Evolutionary conservation across 2,888 invertebrate genomes (phyloP).

Genomic region (Campoletis raptor): DNA sequence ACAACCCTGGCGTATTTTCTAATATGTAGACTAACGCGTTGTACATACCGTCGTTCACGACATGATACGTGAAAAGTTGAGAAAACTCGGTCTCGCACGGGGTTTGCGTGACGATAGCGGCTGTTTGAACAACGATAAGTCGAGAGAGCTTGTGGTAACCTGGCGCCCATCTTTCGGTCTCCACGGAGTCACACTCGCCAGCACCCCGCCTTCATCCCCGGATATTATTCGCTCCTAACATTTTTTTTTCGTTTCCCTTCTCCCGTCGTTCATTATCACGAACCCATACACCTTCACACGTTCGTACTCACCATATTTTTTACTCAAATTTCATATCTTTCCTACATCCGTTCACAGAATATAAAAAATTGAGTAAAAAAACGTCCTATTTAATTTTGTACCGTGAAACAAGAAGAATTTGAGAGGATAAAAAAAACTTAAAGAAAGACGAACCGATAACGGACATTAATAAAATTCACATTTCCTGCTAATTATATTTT

Average conservation of each 20-base stretch:
- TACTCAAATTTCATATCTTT: conserved; percentile 14
- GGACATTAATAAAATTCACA: neutral
- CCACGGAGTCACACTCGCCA: conserved; percentile 47
- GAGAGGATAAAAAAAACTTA: neutral
- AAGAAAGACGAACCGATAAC: neutral
- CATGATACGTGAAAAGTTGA: conserved; percentile 60
- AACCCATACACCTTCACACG: conserved; percentile 13
- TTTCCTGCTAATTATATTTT: neutral
- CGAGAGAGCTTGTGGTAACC: conserved; percentile 73
- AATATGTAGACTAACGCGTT: conserved; percentile 69
- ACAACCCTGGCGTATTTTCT: conserved; percentile 59
- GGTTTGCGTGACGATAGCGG: conserved; percentile 79
- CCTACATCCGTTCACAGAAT: neutral
- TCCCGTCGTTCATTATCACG: conserved; percentile 37
- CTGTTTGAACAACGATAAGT: conserved; percentile 82
- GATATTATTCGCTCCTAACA: conserved; percentile 51
- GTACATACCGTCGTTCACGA: conserved; percentile 59
- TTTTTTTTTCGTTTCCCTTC: conserved; percentile 27
- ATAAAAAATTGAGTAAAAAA: neutral
- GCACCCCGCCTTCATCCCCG: conserved; percentile 55
- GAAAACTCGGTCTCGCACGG: conserved; percentile 68
- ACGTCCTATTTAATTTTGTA: neutral
- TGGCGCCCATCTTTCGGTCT: conserved; percentile 68
- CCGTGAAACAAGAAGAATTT: neutral
- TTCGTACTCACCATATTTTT: conserved; percentile 32